These are phyloP conservation scores for Scytalopus superciliaris DNA, from an alignment of 2,113 vertebrate species.

Conservation along the genomic window DNA sequence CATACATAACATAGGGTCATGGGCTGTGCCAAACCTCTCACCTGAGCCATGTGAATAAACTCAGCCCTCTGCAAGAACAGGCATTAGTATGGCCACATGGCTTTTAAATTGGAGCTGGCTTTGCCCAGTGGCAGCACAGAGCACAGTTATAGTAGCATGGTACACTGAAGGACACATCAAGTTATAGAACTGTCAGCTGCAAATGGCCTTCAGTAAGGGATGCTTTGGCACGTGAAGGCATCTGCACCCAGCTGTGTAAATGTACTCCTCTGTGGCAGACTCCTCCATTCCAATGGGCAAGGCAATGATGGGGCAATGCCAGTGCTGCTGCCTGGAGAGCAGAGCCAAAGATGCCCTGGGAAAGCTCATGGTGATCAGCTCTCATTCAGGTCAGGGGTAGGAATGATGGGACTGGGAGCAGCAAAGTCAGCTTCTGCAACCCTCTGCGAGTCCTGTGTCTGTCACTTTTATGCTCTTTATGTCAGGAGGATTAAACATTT, in stretches of 20 bases:
- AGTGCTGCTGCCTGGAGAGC: neutral
- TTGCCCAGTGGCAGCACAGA: neutral
- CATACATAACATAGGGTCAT: accelerated
- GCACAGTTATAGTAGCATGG: too few relatives aligned
- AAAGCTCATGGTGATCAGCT: neutral
- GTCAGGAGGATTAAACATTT: neutral
- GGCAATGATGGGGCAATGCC: accelerated
- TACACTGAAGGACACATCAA: accelerated
- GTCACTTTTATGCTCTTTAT: neutral
- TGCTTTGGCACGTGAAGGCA: neutral
- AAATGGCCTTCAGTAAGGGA: neutral
- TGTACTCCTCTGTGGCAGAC: neutral
- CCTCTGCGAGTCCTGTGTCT: neutral
- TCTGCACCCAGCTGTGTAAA: accelerated
- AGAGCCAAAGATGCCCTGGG: neutral
- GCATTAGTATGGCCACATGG: accelerated
- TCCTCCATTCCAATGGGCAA: accelerated
- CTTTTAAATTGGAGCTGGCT: neutral
- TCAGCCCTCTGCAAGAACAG: neutral
- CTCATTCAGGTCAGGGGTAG: accelerated
- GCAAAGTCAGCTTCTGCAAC: neutral
- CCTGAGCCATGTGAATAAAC: neutral
- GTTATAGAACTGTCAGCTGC: neutral
- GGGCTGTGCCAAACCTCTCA: neutral
- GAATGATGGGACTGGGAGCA: neutral